Evolutionary conservation across 2,888 invertebrate genomes (phyloP).

Genomic region (Clitarchus hookeri): DNA sequence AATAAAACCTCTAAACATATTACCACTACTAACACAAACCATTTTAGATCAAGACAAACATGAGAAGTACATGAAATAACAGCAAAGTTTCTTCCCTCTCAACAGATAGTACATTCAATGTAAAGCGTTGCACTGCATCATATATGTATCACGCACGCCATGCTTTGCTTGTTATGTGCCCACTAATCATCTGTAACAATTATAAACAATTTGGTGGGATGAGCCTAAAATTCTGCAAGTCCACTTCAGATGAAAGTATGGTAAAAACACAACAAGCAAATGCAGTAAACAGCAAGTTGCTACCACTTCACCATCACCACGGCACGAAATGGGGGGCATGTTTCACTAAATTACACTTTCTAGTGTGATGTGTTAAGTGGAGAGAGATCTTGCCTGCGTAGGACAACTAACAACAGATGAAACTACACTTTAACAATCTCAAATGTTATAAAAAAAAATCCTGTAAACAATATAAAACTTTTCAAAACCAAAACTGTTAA

Average conservation of each 20-base stretch:
- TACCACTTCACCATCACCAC: neutral
- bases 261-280: neutral
- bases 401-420: no score
- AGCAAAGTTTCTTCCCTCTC: neutral
- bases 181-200: neutral
- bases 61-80: slow-evolving; percentile 9
- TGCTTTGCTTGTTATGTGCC: neutral
- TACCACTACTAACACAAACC: slow-evolving; percentile 14
- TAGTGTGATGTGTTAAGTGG: neutral
- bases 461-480: no score
- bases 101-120: neutral
- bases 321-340: neutral
- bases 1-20: neutral
- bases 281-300: neutral
- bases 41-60: slow-evolving; percentile 4
- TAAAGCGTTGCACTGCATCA: neutral
- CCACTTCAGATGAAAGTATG: neutral
- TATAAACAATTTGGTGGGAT: neutral
- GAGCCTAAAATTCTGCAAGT: neutral
- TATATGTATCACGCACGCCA: neutral
- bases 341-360: no score
- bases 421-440: no score
- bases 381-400: neutral
- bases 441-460: no score
- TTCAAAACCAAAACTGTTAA: no score